A percentile compares a stretch with the other conserved stretches of the same genome.
These are phyloP conservation scores for Sylvicapra grimmia DNA, from an alignment of 2,113 vertebrate species.

Conservation along the genomic window DNA sequence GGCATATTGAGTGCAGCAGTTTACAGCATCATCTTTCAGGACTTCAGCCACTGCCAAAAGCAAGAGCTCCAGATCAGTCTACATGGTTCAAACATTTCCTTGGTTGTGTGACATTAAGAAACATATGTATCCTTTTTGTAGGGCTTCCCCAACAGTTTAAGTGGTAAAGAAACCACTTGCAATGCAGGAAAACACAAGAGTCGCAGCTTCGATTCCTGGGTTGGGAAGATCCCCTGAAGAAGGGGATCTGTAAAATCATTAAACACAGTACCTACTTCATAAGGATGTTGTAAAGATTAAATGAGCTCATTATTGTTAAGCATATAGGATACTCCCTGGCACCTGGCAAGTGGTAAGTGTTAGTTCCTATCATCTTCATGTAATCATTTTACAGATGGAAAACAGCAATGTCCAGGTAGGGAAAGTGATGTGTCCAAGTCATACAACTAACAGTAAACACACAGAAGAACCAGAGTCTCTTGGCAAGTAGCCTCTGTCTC, in stretches of 20 bases:
- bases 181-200: neutral
- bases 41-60: neutral
- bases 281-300: neutral
- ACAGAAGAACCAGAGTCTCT: neutral
- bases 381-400: neutral
- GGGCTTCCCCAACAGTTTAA: neutral
- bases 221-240: neutral
- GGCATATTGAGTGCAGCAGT: too few relatives aligned
- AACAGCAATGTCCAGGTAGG: neutral
- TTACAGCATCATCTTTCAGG: too few relatives aligned
- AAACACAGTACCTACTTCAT: neutral
- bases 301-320: neutral
- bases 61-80: neutral
- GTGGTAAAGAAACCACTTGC: neutral
- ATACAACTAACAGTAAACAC: neutral
- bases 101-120: neutral
- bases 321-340: neutral
- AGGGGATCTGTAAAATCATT: neutral
- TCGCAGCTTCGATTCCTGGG: neutral
- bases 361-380: neutral
- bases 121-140: neutral
- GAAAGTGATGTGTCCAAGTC: neutral
- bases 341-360: neutral
- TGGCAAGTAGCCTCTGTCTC: neutral
- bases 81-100: neutral